phyloP scores from a whole-genome alignment of 2,888 invertebrate species.

The Lobophora halterata region DNA sequence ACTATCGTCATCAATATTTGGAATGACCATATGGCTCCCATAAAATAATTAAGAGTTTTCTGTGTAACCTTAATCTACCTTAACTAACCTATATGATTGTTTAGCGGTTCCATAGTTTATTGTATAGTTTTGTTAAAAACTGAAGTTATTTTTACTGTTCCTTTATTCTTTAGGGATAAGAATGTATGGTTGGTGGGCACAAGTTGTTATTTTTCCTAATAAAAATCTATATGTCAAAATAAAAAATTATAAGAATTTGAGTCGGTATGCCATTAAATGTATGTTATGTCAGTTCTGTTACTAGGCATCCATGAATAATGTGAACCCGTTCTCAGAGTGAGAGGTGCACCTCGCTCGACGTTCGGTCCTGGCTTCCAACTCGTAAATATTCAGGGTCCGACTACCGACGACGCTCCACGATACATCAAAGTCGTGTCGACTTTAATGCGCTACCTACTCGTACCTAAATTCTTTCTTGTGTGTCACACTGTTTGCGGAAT shows the following conservation, averaged over 20 bases:
- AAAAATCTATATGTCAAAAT: slow-evolving; percentile 16
- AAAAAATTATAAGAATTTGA: slow-evolving; percentile 17
- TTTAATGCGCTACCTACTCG: slow-evolving; percentile 48
- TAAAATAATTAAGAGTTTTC: too few relatives aligned
- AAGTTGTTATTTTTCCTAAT: too few relatives aligned
- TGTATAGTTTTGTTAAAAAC: too few relatives aligned
- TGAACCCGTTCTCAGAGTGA: slow-evolving; percentile 41
- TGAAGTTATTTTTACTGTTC: too few relatives aligned
- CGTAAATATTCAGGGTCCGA: slow-evolving; percentile 71
- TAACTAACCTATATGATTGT: too few relatives aligned
- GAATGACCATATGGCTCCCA: too few relatives aligned
- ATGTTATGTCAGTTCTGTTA: slow-evolving; percentile 48
- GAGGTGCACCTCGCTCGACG: slow-evolving; percentile 37
- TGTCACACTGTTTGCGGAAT: slow-evolving; percentile 40
- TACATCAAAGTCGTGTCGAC: slow-evolving; percentile 65
- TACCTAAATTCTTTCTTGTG: slow-evolving; percentile 43
- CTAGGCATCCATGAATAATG: slow-evolving; percentile 57
- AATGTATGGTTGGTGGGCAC: too few relatives aligned
- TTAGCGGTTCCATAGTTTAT: too few relatives aligned
- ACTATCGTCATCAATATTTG: too few relatives aligned
- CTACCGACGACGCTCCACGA: slow-evolving; percentile 54
- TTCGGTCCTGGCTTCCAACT: slow-evolving; percentile 44
- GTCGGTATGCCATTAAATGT: slow-evolving; percentile 20
- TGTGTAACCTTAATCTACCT: too few relatives aligned
- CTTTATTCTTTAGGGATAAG: too few relatives aligned